Conservation (phyloP, 2,113 vertebrate genomes). For the human region DNA sequence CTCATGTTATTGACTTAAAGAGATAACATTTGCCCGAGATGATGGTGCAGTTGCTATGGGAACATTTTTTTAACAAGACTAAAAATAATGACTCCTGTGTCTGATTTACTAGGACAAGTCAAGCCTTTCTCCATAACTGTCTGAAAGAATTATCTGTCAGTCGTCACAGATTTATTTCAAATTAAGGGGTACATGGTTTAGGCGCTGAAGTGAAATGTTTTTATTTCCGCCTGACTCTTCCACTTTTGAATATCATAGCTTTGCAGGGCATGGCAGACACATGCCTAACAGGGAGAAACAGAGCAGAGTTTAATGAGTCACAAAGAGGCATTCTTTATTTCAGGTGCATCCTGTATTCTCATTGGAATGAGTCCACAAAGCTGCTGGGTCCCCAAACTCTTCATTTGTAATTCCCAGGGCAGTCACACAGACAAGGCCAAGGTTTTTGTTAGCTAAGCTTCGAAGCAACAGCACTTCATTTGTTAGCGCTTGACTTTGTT, state of each 20-base stretch:
- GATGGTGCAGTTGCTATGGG: constrained; percentile 60
- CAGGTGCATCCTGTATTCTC: constrained; percentile 48
- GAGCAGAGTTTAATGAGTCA: constrained; percentile 62
- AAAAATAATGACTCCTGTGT: constrained; percentile 65
- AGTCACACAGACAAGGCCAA: constrained; percentile 28
- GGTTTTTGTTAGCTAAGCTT: not conserved
- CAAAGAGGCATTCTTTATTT: constrained; percentile 68
- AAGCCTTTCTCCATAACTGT: constrained; percentile 57
- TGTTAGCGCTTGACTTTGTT: not conserved
- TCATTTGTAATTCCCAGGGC: constrained; percentile 23
- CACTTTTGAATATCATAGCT: constrained; percentile 52
- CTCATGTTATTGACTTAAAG: constrained; percentile 58
- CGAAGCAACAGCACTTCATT: not conserved
- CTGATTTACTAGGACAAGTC: constrained; percentile 50
- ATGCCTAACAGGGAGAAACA: constrained; percentile 52
- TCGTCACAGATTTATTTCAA: constrained; percentile 64
- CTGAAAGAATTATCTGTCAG: constrained; percentile 57
- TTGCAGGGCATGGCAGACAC: constrained; percentile 52
- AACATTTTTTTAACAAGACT: constrained; percentile 49
- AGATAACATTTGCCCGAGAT: constrained; percentile 61
- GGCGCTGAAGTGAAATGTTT: constrained; percentile 39
- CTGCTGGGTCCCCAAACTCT: constrained; percentile 27
- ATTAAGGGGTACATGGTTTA: constrained; percentile 58
- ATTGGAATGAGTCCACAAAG: constrained; percentile 37
- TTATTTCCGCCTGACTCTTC: constrained; percentile 45